Evolutionary conservation across 2,797 vertebrate species (phyloP), one percentile per base, ranked within the genome.

Genomic region (Lepidocolaptes lacrymiger): DNA sequence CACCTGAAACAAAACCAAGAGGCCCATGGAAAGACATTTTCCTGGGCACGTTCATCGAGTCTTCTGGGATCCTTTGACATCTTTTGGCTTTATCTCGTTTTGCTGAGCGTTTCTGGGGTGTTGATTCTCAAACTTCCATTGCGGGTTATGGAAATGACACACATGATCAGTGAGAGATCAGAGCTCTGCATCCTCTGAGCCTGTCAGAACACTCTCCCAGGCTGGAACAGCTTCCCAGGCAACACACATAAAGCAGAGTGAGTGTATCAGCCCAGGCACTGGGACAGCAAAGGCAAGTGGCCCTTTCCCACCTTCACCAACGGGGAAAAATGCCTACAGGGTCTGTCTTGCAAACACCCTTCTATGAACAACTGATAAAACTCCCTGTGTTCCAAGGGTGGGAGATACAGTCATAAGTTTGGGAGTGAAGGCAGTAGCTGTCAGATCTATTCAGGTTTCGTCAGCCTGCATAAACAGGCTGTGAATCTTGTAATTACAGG

Each of bases 391-490:
- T 89, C 55, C 46, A 14, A 36, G 80, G 56, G 8, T 21, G 32
- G 63, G 39, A 93, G 75, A 87, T 26, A 20, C 44, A 67, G 71
- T 17, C 37, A 1, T 82, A 41, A 41, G 77, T 46, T 41, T 56
- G 63, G 69, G 82, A 85, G 59, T 1, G 13, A 69, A 67, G 59
- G 85, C 79, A 44, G 62, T 13, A 61, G 85, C 67, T 86, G 85
- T 76, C 94, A 78, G 80, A 66, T 21, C 79, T 55, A 54, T 58
- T 64, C 87, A 75, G 39, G 37, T 94, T 83, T 80, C 89, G 71
- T 77, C 78, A 75, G 54, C 62, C 73, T 88, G 82, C 80, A 72
- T 59, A 93, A 95, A 96, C 92, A 91, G 76, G 66, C 48, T 86
- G 84, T 66, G 88, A 88, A 69, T 73, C 91, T 80, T 7, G 12